Evolutionary conservation across 2,797 vertebrate genomes (phyloP), one percentile per base, ranked within the genome.

Genomic region (Chanos chanos): DNA sequence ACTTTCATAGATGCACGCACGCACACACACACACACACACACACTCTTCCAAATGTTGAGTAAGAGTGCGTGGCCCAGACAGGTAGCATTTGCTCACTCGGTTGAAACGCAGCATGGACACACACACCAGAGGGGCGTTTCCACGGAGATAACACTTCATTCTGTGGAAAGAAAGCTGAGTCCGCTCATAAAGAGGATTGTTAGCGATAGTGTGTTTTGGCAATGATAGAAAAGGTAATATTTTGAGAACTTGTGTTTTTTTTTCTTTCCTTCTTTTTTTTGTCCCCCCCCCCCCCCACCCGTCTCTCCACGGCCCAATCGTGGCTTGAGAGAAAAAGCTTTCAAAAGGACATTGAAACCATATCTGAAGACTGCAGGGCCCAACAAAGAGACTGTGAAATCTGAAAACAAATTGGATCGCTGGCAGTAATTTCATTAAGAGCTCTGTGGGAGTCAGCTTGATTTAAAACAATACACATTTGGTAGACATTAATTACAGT

Each of bases 391-490:
- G 55, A 24, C 72, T 58, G 67, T 71, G 78, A 87, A 81, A 81
- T 66, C 65, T 68, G 77, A 53, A 78, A 85, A 81, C 79, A 82
- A 82, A 81, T 81, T 74, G 74, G 71, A 79, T 73, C 12, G 72
- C 66, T 31, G 76, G 57, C 65, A 61, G 69, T 84, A 75, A 83
- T 84, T 83, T 83, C 80, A 85, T 82, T 78, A 83, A 78, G 68
- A 63, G 71, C 74, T 67, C 74, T 73, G 76, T 53, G 66, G 77
- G 81, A 83, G 77, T 65, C 21, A 51, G 63, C 62, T 72, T 79
- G 67, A 85, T 84, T 81, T 81, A 81, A 82, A 80, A 84, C 74
- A 85, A 84, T 76, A 85, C 74, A 84, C 73, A 82, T 68, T 67
- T 65, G 65, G 59, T 37, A 59, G 71, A 78, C 66, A 74, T 83